Evolutionary conservation across 53 echinoderm and acorn worm genomes (phyloP).

Genomic region (Stichopus horrens): DNA sequence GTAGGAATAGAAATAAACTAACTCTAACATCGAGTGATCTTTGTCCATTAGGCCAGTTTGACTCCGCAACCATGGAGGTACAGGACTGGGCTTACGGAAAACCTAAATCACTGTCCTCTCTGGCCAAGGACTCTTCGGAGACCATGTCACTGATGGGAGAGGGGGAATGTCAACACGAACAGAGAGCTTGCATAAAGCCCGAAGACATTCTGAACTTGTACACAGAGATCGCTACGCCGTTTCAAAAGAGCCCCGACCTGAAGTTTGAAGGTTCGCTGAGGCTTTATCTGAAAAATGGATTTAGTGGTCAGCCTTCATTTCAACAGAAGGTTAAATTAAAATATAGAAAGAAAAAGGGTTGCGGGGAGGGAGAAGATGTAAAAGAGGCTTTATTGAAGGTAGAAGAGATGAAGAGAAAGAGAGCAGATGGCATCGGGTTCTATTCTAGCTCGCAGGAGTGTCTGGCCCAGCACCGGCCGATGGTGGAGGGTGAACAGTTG

Average conservation of each 20-base stretch:
- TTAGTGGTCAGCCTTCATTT: neutral
- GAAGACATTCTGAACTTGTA: constrained; percentile 28
- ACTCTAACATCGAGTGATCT: neutral
- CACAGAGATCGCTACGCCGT: constrained; percentile 29
- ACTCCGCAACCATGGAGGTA: constrained; percentile 36
- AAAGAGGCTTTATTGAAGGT: constrained; percentile 11
- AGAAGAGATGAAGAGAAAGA: neutral
- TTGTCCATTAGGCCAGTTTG: constrained; percentile 2
- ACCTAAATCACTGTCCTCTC: neutral
- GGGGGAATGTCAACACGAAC: constrained; percentile 13
- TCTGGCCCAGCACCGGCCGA: neutral
- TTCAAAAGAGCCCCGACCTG: constrained; percentile 12
- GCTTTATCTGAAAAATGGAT: constrained; percentile 22
- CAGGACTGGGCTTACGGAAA: neutral
- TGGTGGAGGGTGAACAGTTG: neutral
- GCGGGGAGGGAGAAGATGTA: neutral
- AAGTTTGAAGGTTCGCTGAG: constrained; percentile 13
- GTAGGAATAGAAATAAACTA: constrained; percentile 17
- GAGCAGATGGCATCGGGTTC: neutral
- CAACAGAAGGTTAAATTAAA: constrained; percentile 24
- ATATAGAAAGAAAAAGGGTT: neutral
- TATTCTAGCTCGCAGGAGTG: constrained; percentile 7
- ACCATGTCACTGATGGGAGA: neutral
- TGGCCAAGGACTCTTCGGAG: neutral
- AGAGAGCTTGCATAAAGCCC: neutral